Conservation (phyloP, 2,797 vertebrate species). For the Betta splendens region DNA sequence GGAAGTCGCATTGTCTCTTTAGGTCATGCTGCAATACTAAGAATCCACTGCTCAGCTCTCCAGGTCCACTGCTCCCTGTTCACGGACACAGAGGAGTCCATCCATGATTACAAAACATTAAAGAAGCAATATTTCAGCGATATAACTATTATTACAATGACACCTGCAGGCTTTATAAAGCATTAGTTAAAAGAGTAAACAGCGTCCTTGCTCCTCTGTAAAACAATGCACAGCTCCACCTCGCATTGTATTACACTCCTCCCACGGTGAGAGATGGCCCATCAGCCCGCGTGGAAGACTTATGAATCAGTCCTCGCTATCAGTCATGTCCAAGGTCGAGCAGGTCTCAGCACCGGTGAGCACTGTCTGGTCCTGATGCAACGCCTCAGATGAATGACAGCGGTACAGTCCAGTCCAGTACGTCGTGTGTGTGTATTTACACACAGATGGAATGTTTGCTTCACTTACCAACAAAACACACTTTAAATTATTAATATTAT, state of each 20-base stretch:
- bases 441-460: no score
- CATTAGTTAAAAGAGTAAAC: not conserved
- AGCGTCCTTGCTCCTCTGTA: constrained; percentile 1
- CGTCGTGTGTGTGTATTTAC: no score
- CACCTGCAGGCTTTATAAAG: constrained; percentile 1
- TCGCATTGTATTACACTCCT: constrained; percentile 36
- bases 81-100: not conserved
- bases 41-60: constrained; percentile 14
- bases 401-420: no score
- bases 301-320: constrained; percentile 60
- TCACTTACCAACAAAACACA: no score
- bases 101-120: not conserved
- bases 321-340: constrained; percentile 67
- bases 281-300: constrained; percentile 23
- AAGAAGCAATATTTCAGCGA: not conserved
- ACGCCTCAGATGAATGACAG: constrained; percentile 56
- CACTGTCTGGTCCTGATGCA: constrained; percentile 25
- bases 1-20: constrained; percentile 28
- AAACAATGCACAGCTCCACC: constrained; percentile 12
- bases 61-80: not conserved
- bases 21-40: constrained; percentile 71
- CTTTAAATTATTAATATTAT: no score
- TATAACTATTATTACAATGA: no score
- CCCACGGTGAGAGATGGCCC: constrained; percentile 40
- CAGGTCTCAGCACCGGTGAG: constrained; percentile 38